Evolutionary conservation across 1,140 invertebrate genomes (phyloP), one percentile per base, ranked within the genome.

Genomic region (Zelostemma sp.): DNA sequence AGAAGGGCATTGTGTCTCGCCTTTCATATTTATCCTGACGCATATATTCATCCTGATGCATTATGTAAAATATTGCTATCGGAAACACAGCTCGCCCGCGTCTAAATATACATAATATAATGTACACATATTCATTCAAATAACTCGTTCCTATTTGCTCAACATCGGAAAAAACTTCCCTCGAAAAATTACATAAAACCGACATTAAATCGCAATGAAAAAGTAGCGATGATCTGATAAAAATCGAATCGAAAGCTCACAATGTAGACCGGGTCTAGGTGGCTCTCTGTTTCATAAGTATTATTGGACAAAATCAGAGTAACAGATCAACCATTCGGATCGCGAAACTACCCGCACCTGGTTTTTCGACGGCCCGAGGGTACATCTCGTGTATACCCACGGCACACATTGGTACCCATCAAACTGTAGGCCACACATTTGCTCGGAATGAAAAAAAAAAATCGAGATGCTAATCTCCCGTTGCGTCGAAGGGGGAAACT

Each of bases 401-500:
- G 18, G 40, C 40, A 25, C 25, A 40, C 47, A 28, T 3, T 11
- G 5, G 35, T n/a, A 38, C 11, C 11, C 35, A 14, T 3, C 12
- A 38, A n/a, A 31, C 28, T 31, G 49, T 51, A 49, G 58, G 48
- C 56, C 45, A 56, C 49, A 17, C 53, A 45, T 53, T 65, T 41
- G 62, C 21, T 53, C 38, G 16, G 63, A 68, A 59, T 62, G 49
- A 72, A 74, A 75, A 78, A 74, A 74, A 68, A n/a, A n/a, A n/a
- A n/a, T 73, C 53, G 76, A 81, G 82, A 85, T 83, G 81, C 77
- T 84, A 84, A 84, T 85, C 82, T 85, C 75, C 73, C 67, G 73
- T 76, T 67, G 63, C 71, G 65, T 65, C 70, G 74, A 74, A 75
- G 77, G 80, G 75, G 79, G 73, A 73, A 78, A 81, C 75, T 81